Evolutionary conservation across 2,888 invertebrate genomes (phyloP), one percentile per base, ranked within the genome.

Genomic region (Tiliacea aurago): DNA sequence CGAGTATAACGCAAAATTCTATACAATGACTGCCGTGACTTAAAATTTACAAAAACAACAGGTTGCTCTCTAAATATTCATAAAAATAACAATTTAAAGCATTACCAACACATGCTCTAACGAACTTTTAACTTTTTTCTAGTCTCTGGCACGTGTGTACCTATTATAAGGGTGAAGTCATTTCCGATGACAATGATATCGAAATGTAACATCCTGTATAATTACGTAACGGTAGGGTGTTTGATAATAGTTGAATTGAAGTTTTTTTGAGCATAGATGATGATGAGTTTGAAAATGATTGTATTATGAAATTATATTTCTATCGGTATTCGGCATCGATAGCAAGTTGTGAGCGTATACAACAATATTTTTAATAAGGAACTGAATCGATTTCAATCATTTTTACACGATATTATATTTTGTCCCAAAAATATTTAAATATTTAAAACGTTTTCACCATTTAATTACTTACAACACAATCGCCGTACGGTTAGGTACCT

Each of bases 141-240:
- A 13, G 91, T 91, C 74, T 91, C 87, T 88, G 91, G 91, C 93
- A 89, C 93, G 93, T 91, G 93, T n/a, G 41, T 68, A 70, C 33
- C 89, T 88, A 93, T 93, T 93, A 94, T 89, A 91, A 92, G 93
- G 94, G 93, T 93, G 93, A 91, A 91, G 91, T 93, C 91, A 92
- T 93, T 94, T 95, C 95, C 95, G 93, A 94, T 93, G 93, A 94
- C 95, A 94, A 86, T 86, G 94, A 95, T 93, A 94, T 92, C 91
- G 91, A 90, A 88, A 72, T 76, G 68, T 80, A 84, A 78, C 88
- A 87, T 89, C 87, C 90, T 90, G 90, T 90, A 88, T 88, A 80
- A 85, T 87, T 87, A 83, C 58, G 53, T 76, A 84, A 77, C 75
- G 70, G 71, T 58, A 49, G 76, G 70, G 74, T 55, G 83, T 79